Evolutionary conservation across 2,888 invertebrate species (phyloP), one percentile per base, ranked within the genome.

Genomic region (Salticus scenicus): DNA sequence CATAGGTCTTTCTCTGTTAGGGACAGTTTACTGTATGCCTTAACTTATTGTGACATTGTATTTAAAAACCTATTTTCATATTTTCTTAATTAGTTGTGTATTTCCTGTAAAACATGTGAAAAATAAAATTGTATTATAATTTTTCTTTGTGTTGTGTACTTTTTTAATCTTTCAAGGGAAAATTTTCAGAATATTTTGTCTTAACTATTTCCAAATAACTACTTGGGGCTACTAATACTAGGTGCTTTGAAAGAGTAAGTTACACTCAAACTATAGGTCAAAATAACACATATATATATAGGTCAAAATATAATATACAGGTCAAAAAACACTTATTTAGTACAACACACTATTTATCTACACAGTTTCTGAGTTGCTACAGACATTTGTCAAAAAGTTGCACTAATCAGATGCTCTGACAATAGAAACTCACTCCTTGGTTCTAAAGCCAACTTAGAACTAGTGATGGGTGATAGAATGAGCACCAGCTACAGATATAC

Each of bases 21-120:
- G 70, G 70, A 41, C 33, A 37, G 41, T 70, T 70, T 42, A 70
- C 70, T 70, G 42, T 70, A 70, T 70, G 70, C 70, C 70, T 70
- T 70, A 70, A 67, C 31, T 33, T 57, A 57, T 47, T 64, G 64
- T 27, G 24, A 70, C 33, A 24, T 69, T 69, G 20, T 14, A 37
- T 41, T 41, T n/a, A n/a, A 37, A 70, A 8, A 41, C 70, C 41
- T 70, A 70, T 70, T 70, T 70, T 37, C 70, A 24, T 70, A 70
- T 70, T 70, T 70, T 70, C 70, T 66, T 66, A 66, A 30, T 41
- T 42, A 70, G 70, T 70, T 70, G 10, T 66, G 20, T 70, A 41
- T 70, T 28, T 28, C 31, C 10, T 70, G 70, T 70, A 70, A 41
- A 70, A 70, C 10, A 27, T 24, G 17, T 5, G 10, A 24, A 5